Evolutionary conservation across 2,113 vertebrate genomes (phyloP).

Genomic region (Meleagris gallopavo): DNA sequence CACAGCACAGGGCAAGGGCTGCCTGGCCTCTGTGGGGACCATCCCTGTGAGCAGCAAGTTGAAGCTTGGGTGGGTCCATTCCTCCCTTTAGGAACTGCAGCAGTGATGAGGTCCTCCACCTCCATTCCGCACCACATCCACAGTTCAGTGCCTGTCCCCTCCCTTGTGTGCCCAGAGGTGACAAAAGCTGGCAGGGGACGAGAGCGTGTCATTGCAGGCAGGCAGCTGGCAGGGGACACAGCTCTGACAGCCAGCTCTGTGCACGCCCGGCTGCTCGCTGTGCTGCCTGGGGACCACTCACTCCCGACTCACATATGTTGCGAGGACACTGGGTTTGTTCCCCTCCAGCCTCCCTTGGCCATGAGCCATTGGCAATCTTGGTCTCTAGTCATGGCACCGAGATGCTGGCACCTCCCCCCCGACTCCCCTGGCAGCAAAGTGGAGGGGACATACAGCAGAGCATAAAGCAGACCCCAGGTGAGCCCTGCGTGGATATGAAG

Average conservation of each 20-base stretch:
- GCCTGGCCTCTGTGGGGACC: not conserved
- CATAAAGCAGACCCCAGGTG: not conserved
- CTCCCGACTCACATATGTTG: slow-evolving; percentile 18
- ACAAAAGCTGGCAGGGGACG: not conserved
- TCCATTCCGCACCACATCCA: rapidly evolving
- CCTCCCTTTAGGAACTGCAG: rapidly evolving
- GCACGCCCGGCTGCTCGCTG: not conserved
- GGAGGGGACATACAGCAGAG: not conserved
- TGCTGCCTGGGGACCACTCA: not conserved
- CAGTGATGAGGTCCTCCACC: not conserved
- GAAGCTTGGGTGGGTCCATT: rapidly evolving
- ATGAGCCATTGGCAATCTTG: rapidly evolving
- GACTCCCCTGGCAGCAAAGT: not conserved
- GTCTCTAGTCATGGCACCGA: rapidly evolving
- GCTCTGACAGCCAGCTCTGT: not conserved
- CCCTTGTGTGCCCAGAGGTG: not conserved
- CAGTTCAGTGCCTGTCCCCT: not conserved
- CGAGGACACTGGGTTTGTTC: not conserved
- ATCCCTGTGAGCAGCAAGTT: rapidly evolving
- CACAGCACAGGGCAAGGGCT: not conserved
- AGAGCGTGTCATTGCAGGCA: not conserved
- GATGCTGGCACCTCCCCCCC: not conserved
- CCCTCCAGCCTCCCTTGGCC: slow-evolving; percentile 31
- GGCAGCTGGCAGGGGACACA: not conserved
- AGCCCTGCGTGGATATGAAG: not conserved